Evolutionary conservation across 1,140 invertebrate species (phyloP).

Genomic region (Oreohelix idahoensis): DNA sequence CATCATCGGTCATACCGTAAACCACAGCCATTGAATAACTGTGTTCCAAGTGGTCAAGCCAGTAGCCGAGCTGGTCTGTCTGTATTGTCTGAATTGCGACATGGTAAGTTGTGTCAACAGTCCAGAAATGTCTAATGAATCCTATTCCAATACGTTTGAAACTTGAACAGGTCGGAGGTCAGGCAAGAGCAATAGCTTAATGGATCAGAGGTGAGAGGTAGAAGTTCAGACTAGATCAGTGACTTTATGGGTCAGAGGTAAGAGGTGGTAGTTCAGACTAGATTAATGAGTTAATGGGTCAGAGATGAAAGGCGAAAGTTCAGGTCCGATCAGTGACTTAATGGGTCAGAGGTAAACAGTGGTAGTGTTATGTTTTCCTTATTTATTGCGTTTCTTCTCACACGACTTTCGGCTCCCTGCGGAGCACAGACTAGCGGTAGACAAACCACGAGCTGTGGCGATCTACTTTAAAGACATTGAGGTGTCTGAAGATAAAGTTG

Average conservation of each 20-base stretch:
- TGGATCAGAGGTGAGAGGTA: background rate
- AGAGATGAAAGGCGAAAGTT: background rate
- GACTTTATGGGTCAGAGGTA: background rate
- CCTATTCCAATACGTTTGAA: background rate
- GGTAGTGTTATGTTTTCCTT: background rate
- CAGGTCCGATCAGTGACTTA: background rate
- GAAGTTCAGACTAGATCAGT: background rate
- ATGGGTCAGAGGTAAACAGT: background rate
- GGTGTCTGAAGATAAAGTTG: too few species aligned
- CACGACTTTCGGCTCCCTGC: too few species aligned
- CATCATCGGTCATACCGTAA: background rate
- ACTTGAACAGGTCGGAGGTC: background rate
- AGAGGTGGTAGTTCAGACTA: background rate
- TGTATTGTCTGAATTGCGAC: background rate
- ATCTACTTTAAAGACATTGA: too few species aligned
- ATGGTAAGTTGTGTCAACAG: background rate
- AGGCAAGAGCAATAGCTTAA: background rate
- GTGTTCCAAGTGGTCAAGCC: background rate
- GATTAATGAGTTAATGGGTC: background rate
- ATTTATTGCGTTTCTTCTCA: too few species aligned
- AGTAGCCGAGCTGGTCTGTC: background rate
- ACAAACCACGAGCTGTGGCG: too few species aligned
- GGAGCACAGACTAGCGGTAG: too few species aligned
- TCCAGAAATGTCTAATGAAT: background rate
- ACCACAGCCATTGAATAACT: background rate